Evolutionary conservation across 1,140 invertebrate species (phyloP).

Genomic region (Magallana angulata): DNA sequence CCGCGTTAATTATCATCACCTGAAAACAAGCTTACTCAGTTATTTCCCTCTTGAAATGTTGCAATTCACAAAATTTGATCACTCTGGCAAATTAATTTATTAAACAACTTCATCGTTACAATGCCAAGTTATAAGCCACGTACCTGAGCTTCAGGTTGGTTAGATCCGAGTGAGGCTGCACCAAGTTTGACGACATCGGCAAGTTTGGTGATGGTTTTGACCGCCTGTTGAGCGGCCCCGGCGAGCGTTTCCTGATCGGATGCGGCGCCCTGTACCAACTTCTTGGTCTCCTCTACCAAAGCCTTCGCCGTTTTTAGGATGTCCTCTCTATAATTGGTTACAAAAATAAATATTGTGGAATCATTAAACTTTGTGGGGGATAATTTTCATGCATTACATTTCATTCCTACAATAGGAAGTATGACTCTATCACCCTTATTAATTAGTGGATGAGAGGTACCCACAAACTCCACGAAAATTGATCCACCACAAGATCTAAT

Average conservation of each 20-base stretch:
- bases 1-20: conserved; percentile 98
- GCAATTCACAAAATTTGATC: too few relatives aligned
- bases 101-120: too few relatives aligned
- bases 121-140: background rate
- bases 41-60: too few relatives aligned
- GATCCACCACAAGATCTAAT: too few relatives aligned
- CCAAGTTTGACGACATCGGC: conserved; percentile 98
- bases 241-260: conserved; percentile 98
- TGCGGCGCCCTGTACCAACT: conserved; percentile 94
- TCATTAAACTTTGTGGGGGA: too few relatives aligned
- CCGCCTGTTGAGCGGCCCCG: conserved; percentile 96
- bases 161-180: conserved; percentile 94
- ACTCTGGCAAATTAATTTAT: too few relatives aligned
- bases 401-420: too few relatives aligned
- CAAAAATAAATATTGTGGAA: too few relatives aligned
- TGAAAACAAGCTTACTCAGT: conserved; percentile 61
- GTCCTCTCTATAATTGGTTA: conserved; percentile 85
- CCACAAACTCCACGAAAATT: too few relatives aligned
- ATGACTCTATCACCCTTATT: too few relatives aligned
- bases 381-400: too few relatives aligned
- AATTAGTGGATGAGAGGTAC: too few relatives aligned
- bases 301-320: conserved; percentile 99
- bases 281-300: conserved; percentile 99
- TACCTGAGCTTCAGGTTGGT: conserved; percentile 88
- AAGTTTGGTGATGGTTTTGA: conserved; percentile 96